phyloP scores from a whole-genome alignment of 1,140 invertebrate genomes.

The Euwallacea fornicatus region DNA sequence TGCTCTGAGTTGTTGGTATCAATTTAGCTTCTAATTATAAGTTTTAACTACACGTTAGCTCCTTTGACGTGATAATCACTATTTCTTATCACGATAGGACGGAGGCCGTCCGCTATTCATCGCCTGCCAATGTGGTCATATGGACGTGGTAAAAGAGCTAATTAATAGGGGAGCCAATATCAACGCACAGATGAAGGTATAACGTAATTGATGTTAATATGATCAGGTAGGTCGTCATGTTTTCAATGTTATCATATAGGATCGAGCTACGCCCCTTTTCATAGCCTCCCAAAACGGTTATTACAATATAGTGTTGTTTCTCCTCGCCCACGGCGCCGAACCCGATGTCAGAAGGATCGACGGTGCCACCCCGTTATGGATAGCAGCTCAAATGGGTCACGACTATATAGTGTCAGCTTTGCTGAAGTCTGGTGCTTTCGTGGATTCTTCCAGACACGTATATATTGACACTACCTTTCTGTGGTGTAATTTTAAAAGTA shows the following conservation, averaged over 20 bases:
- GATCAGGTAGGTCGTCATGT: neutral
- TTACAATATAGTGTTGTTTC: conserved; percentile 68
- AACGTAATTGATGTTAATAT: neutral
- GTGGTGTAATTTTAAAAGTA: neutral
- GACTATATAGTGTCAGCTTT: conserved; percentile 77
- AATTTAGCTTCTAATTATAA: too few relatives aligned
- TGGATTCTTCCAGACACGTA: conserved; percentile 81
- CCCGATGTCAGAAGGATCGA: conserved; percentile 74
- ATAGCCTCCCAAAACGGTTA: conserved; percentile 91
- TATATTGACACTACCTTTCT: conserved; percentile 37
- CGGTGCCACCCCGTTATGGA: conserved; percentile 88
- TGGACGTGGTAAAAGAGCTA: conserved; percentile 82
- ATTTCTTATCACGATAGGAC: conserved; percentile 62
- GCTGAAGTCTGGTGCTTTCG: conserved; percentile 72
- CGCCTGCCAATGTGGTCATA: conserved; percentile 87
- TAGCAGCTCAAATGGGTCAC: conserved; percentile 91
- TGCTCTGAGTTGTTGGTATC: too few relatives aligned
- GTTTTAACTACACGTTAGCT: too few relatives aligned
- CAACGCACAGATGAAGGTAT: conserved; percentile 84
- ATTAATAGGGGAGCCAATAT: conserved; percentile 78
- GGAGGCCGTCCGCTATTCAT: conserved; percentile 90
- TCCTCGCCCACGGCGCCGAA: conserved; percentile 70
- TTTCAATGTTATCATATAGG: conserved; percentile 58
- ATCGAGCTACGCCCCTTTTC: conserved; percentile 84
- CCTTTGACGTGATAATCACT: neutral